These are phyloP conservation scores for Molossus alvarezi DNA, from an alignment of 2,797 vertebrate species.

Conservation along the genomic window DNA sequence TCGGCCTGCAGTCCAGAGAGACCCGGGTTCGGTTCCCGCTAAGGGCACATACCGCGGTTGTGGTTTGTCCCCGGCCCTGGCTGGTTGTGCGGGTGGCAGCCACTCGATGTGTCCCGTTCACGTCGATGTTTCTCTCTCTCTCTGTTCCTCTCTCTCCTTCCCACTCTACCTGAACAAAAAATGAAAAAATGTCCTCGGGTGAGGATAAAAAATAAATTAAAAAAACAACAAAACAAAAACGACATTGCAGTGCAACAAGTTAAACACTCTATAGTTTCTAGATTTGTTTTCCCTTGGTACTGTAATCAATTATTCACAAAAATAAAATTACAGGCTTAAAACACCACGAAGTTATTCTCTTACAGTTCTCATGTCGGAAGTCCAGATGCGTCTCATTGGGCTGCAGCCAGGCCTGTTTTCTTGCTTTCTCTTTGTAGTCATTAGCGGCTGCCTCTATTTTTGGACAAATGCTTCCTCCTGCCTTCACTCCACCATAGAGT, in stretches of 20 bases:
- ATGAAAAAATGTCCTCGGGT: no score
- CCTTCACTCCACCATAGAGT: fast-evolving
- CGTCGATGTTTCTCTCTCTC: no score
- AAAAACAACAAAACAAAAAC: no score
- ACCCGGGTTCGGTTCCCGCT: no score
- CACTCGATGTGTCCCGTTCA: no score
- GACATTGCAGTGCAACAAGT: neutral
- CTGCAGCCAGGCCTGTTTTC: neutral
- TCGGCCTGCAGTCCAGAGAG: no score
- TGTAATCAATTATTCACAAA: neutral
- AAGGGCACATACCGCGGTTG: no score
- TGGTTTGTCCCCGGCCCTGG: no score
- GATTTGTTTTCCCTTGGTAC: neutral
- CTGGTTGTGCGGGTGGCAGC: no score
- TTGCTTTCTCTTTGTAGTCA: neutral
- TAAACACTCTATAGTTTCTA: neutral
- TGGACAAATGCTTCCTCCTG: fast-evolving
- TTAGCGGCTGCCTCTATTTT: neutral
- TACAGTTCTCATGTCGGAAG: neutral
- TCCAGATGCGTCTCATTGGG: neutral
- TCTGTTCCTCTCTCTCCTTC: no score
- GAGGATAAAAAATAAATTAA: no score
- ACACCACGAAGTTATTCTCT: neutral
- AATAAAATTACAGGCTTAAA: neutral
- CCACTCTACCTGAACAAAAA: no score